Conservation (phyloP, 2,113 vertebrate species). For the Upupa epops region DNA sequence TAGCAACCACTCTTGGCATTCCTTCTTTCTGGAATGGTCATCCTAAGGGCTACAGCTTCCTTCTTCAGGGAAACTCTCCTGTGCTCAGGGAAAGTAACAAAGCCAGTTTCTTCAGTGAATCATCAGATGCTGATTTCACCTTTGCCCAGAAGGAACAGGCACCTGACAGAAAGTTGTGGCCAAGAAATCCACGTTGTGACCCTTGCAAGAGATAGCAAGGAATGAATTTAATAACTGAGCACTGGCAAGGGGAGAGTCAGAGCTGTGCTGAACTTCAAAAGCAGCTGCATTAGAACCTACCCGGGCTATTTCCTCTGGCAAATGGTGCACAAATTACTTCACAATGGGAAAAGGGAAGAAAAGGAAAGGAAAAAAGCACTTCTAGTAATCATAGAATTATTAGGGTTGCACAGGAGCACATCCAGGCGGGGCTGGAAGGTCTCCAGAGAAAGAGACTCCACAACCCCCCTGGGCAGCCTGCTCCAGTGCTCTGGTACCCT, state of each 20-base stretch:
- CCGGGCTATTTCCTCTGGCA: neutral
- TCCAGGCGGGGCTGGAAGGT: too few relatives aligned
- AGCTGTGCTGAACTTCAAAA: neutral
- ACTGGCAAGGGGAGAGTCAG: neutral
- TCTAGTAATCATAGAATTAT: neutral
- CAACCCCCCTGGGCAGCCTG: too few relatives aligned
- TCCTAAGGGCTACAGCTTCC: neutral
- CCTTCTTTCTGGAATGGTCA: neutral
- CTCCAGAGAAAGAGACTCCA: too few relatives aligned
- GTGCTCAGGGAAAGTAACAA: constrained; percentile 20
- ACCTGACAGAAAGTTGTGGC: neutral
- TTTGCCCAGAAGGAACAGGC: constrained; percentile 30
- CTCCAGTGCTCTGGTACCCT: too few relatives aligned
- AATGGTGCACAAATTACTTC: neutral
- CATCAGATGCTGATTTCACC: neutral
- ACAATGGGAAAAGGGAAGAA: neutral
- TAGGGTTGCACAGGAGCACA: too few relatives aligned
- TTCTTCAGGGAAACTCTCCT: neutral
- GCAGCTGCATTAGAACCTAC: neutral
- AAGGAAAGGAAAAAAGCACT: neutral
- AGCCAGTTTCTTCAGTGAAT: constrained; percentile 38
- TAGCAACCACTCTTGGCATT: neutral
- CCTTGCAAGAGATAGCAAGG: neutral
- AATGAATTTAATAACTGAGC: neutral
- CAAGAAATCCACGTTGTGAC: neutral